phyloP scores from a whole-genome alignment of 1,140 invertebrate species.

The Pseudomyrmex pallidus region DNA sequence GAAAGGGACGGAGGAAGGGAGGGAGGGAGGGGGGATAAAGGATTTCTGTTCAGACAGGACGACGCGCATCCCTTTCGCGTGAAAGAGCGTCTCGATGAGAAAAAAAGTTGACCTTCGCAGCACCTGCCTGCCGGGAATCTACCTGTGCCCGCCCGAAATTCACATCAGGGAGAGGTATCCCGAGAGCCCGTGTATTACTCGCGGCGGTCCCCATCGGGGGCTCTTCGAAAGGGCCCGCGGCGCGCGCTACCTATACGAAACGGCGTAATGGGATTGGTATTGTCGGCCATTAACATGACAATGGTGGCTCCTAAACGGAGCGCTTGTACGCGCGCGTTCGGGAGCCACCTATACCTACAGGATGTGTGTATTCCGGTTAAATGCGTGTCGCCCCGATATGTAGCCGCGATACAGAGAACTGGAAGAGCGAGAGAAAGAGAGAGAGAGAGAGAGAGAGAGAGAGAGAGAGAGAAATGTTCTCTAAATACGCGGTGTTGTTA shows the following conservation, averaged over 20 bases:
- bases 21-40: neutral
- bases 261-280: conserved; percentile 80
- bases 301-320: conserved; percentile 78
- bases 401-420: conserved; percentile 71
- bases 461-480: conserved; percentile 53
- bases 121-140: conserved; percentile 63
- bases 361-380: conserved; percentile 67
- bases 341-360: conserved; percentile 27
- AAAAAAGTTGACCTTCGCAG: conserved; percentile 74
- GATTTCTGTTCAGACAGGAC: conserved; percentile 37
- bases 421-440: conserved; percentile 1
- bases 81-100: conserved; percentile 12
- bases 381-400: conserved; percentile 74
- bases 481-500: conserved; percentile 81
- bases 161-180: too few species aligned
- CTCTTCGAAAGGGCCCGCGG: conserved; percentile 34
- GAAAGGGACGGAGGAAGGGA: conserved; percentile 11
- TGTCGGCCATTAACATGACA: conserved; percentile 81
- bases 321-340: conserved; percentile 70
- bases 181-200: neutral
- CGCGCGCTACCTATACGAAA: conserved; percentile 40
- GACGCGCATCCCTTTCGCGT: conserved; percentile 38
- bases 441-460: neutral
- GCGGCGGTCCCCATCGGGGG: conserved; percentile 1
- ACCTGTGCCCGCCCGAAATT: conserved; percentile 14